Percentiles rank a stretch among this genome's conserved stretches.
These are phyloP conservation scores for Heterotilapia buettikoferi DNA, from an alignment of 2,113 vertebrate species.

Conservation along the genomic window DNA sequence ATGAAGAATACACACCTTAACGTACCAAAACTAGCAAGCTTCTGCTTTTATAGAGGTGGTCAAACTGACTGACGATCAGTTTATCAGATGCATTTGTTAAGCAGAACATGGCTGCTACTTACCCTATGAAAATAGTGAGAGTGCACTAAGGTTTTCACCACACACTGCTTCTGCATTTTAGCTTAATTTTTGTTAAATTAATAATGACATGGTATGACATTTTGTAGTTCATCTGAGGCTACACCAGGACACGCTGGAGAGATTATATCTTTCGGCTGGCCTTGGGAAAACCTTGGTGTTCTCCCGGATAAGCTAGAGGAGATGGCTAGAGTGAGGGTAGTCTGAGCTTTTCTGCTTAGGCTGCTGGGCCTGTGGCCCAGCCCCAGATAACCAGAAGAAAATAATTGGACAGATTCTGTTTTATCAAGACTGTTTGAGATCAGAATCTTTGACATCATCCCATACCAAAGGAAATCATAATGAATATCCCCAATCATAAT, in stretches of 20 bases:
- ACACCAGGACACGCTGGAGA: neutral
- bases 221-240: neutral
- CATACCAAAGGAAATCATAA: neutral
- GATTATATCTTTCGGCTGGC: neutral
- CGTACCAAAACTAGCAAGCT: neutral
- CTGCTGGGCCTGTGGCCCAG: neutral
- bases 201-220: neutral
- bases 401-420: neutral
- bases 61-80: neutral
- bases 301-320: neutral
- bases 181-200: neutral
- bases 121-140: neutral
- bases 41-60: neutral
- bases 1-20: neutral
- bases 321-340: neutral
- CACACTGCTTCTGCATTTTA: neutral
- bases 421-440: neutral
- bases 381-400: neutral
- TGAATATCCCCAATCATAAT: neutral
- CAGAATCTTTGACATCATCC: neutral
- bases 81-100: neutral
- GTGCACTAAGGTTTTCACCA: neutral
- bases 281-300: neutral
- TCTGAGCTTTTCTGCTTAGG: neutral
- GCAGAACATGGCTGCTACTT: neutral